phyloP scores from a whole-genome alignment of 2,113 vertebrate species.

The Tapirus terrestris region DNA sequence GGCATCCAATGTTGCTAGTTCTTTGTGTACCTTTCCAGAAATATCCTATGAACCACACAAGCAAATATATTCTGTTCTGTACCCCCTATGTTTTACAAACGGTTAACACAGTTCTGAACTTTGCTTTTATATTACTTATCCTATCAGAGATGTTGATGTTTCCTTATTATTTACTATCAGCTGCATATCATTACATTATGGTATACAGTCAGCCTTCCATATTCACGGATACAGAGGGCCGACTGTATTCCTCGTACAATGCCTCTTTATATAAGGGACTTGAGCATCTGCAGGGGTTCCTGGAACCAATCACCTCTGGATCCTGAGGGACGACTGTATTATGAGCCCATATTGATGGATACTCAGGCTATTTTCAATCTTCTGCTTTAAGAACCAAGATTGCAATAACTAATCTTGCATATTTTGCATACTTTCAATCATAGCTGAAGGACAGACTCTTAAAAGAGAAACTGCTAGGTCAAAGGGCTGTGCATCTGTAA shows the following conservation, averaged over 20 bases:
- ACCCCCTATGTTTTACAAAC: not conserved
- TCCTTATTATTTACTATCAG: not conserved
- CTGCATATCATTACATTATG: too few relatives aligned
- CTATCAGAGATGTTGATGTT: not conserved
- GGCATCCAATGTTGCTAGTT: not conserved
- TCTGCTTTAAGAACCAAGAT: constrained; percentile 2
- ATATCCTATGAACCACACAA: not conserved
- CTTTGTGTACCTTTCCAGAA: not conserved
- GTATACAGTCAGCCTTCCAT: too few relatives aligned
- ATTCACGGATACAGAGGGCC: too few relatives aligned
- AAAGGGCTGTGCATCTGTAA: not conserved
- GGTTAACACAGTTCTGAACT: not conserved
- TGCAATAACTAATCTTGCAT: not conserved
- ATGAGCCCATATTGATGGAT: not conserved
- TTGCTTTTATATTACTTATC: not conserved
- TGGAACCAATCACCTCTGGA: too few relatives aligned
- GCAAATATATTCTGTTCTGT: not conserved
- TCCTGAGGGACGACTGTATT: not conserved
- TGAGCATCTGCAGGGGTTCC: too few relatives aligned
- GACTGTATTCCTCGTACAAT: too few relatives aligned
- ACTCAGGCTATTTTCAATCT: not conserved
- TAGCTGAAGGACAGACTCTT: not conserved
- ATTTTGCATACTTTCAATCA: not conserved
- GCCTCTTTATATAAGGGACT: too few relatives aligned
- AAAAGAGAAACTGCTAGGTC: not conserved